Percentiles rank a stretch among this genome's conserved stretches.
These are phyloP conservation scores for Kryptolebias marmoratus DNA, from an alignment of 2,113 vertebrate genomes.

Conservation along the genomic window DNA sequence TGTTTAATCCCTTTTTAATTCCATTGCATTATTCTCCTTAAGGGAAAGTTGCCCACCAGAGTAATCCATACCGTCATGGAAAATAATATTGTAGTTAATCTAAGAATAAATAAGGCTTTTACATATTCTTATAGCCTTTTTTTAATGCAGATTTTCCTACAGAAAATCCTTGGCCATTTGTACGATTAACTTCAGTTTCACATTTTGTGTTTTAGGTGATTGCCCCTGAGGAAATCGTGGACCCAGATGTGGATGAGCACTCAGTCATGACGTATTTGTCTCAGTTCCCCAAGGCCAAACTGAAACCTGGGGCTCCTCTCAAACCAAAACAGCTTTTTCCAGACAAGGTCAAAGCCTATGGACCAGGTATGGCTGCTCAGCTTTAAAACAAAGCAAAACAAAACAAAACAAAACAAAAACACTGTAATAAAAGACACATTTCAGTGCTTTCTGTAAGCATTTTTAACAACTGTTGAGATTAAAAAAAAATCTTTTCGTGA, in stretches of 20 bases:
- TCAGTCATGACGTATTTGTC: constrained; percentile 96
- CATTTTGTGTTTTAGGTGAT: constrained; percentile 83
- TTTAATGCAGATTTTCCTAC: not conserved
- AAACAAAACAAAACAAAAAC: not conserved
- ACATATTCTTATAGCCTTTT: not conserved
- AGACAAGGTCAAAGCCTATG: constrained; percentile 89
- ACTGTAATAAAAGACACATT: not conserved
- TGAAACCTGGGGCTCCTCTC: constrained; percentile 89
- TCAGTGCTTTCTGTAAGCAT: too few relatives aligned
- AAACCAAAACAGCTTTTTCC: constrained; percentile 87
- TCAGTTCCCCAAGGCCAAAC: constrained; percentile 94
- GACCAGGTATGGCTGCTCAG: constrained; percentile 82
- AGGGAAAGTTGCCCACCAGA: constrained; percentile 28
- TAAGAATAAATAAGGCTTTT: not conserved
- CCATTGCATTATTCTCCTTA: constrained; percentile 31
- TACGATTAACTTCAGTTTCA: constrained; percentile 4
- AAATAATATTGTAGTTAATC: constrained; percentile 2
- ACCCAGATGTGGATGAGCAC: constrained; percentile 93
- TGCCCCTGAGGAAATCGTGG: constrained; percentile 93
- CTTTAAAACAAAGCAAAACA: not conserved
- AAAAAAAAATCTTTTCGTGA: not conserved
- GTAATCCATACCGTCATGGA: constrained; percentile 10
- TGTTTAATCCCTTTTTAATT: constrained; percentile 53
- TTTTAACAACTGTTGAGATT: not conserved
- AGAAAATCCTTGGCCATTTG: not conserved